Base-by-base conservation (phyloP, 2,797 vertebrate genomes). In the Antennarius maculatus region DNA sequence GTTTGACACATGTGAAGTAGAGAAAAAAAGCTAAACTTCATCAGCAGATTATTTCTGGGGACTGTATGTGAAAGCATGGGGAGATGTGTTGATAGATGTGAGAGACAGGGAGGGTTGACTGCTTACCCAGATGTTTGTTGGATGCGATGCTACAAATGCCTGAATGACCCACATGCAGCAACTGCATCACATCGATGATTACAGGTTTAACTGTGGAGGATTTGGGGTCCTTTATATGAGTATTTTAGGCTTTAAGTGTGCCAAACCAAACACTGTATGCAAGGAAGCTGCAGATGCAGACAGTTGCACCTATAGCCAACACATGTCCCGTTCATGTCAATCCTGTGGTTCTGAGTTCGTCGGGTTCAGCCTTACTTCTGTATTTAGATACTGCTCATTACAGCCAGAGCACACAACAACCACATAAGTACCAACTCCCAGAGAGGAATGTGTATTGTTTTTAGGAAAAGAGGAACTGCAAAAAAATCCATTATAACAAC, bases 321-420 rank as follows among this genome's bases (percentile, higher is more conserved):
- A 48, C 70, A 80, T 55, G 0, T 62, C 67, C 72, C 0, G 53
- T 78, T 78, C 42, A 65, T 72, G 72, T 76, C 69, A 56, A 23
- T 79, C 56, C 62, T 56, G 83, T 56, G 85, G 82, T 67, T 77
- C 73, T 3, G 11, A 64, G 46, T 69, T 61, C 55, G 48, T 60
- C 56, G 49, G 72, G 84, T 77, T 87, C 80, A 82, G 68, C 37
- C 47, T 61, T 18, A 54, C 70, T 62, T 71, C 80, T 77, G 59
- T 28, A 84, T 90, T 85, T 85, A 88, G 85, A 84, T 59, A 74
- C 80, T 66, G 45, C 67, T 86, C 66, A 79, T 89, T 86, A 84
- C 63, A 54, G 74, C 27, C 29, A 57, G 62, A 73, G 69, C 78
- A 68, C 58, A 69, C 61, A 64, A 47, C 34, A 34, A 80, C 80